Conservation (phyloP, 2,888 invertebrate species). For the Lacanobia oleracea region DNA sequence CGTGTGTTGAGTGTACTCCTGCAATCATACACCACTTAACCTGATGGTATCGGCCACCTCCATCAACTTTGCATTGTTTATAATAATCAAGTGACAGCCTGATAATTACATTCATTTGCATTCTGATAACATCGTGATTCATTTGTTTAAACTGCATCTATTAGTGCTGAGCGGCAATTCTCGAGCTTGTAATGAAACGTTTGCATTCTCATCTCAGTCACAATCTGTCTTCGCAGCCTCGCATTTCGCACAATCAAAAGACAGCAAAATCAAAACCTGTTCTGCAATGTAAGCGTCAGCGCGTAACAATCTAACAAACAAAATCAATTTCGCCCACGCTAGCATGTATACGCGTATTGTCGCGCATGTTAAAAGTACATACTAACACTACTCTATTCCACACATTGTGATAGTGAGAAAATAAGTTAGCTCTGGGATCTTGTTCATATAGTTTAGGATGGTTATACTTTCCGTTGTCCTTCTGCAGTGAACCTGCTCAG, state of each 20-base stretch:
- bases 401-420: too few species aligned
- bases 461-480: conserved; percentile 3
- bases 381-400: too few species aligned
- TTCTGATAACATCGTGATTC: conserved; percentile 35
- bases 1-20: conserved; percentile 15
- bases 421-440: too few species aligned
- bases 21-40: conserved; percentile 30
- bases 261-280: too few species aligned
- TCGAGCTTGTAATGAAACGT: not conserved
- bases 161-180: not conserved
- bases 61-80: conserved; percentile 33
- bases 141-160: conserved; percentile 15
- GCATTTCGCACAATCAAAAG: too few species aligned
- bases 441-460: not conserved
- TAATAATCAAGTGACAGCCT: conserved; percentile 30
- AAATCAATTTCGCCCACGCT: too few species aligned
- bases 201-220: too few species aligned
- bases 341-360: too few species aligned
- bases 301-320: too few species aligned
- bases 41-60: conserved; percentile 31
- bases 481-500: conserved; percentile 24
- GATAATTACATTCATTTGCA: conserved; percentile 37
- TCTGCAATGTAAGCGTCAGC: too few species aligned
- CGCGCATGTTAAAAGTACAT: too few species aligned
- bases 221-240: too few species aligned